Evolutionary conservation across 2,888 invertebrate genomes (phyloP).

Genomic region (Norana najaformis): DNA sequence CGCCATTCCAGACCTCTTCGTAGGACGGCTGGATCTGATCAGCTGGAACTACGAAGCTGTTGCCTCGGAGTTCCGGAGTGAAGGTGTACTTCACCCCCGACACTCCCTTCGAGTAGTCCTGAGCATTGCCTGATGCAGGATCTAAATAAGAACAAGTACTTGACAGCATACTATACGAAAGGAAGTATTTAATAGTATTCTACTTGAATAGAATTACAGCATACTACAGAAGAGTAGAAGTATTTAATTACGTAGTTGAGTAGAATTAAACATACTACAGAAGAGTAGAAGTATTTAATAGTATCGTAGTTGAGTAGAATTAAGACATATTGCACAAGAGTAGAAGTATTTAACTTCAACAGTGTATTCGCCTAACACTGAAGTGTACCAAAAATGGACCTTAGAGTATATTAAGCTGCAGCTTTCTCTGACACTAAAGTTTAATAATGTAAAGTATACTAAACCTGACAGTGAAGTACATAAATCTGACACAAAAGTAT

Average conservation of each 20-base stretch:
- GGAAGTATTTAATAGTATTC: too few relatives aligned
- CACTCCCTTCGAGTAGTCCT: conserved; percentile 33
- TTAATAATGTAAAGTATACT: not conserved
- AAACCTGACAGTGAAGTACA: not conserved
- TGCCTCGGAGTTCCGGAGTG: conserved; percentile 34
- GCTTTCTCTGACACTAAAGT: not conserved
- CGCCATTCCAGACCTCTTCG: conserved; percentile 25
- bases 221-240: too few relatives aligned
- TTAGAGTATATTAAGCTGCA: not conserved
- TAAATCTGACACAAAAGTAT: not conserved
- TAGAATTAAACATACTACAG: not conserved
- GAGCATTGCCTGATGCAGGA: conserved; percentile 29
- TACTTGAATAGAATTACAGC: too few relatives aligned
- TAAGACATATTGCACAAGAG: not conserved
- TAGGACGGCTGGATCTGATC: conserved; percentile 34
- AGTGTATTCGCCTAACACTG: not conserved
- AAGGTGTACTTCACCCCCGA: conserved; percentile 35
- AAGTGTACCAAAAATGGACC: not conserved
- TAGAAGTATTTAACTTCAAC: too few relatives aligned
- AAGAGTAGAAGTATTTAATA: not conserved
- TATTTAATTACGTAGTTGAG: not conserved
- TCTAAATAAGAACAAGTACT: conserved; percentile 28
- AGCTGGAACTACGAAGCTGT: conserved; percentile 34
- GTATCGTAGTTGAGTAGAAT: not conserved
- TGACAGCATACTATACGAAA: not conserved